Conservation (phyloP, 2,797 vertebrate species). For the Peromyscus nudipes region DNA sequence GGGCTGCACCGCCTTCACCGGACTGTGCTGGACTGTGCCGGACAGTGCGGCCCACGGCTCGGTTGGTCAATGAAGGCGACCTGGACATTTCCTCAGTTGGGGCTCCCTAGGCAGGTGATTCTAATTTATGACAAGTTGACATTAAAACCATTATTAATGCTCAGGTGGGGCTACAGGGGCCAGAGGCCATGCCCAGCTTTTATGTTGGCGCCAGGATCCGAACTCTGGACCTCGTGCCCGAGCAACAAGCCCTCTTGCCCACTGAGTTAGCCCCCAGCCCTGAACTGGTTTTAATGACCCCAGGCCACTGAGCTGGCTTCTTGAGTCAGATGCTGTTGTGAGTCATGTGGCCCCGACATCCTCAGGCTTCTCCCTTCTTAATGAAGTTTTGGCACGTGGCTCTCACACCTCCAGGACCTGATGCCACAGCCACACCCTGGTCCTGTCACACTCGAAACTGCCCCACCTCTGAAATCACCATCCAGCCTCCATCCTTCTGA, state of each 20-base stretch:
- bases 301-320: background rate
- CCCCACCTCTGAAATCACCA: slow-evolving; percentile 45
- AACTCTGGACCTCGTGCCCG: background rate
- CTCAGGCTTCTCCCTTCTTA: background rate
- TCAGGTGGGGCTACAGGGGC: background rate
- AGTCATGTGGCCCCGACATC: background rate
- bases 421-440: background rate
- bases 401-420: background rate
- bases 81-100: background rate
- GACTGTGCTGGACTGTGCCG: background rate
- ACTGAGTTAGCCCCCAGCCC: background rate
- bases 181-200: background rate
- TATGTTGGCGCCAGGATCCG: background rate
- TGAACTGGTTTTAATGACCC: background rate
- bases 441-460: slow-evolving; percentile 66
- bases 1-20: background rate
- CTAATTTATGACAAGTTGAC: background rate
- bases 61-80: background rate
- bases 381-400: background rate
- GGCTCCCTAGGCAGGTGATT: background rate
- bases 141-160: background rate
- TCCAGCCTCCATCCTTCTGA: background rate
- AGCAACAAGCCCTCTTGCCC: background rate
- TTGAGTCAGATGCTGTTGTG: background rate
- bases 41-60: background rate